Conservation (phyloP, 2,113 vertebrate species). For the Paedocypris sp. region DNA sequence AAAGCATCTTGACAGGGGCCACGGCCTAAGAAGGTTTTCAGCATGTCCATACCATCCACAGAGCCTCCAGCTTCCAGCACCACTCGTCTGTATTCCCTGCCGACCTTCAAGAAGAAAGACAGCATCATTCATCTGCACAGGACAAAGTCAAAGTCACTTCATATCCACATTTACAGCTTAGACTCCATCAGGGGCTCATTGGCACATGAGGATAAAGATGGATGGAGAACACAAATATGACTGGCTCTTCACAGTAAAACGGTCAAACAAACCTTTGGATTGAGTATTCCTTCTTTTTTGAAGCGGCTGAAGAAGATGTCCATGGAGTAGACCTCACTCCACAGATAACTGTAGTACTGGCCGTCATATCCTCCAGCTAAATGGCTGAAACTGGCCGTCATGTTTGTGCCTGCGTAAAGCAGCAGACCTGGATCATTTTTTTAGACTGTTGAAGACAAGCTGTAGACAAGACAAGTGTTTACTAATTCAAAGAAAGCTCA, state of each 20-base stretch:
- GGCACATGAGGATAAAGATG: too few relatives aligned
- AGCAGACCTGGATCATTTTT: not conserved
- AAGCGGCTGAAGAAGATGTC: conserved; percentile 91
- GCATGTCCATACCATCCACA: conserved; percentile 81
- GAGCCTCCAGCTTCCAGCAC: conserved; percentile 86
- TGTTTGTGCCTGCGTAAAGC: conserved; percentile 55
- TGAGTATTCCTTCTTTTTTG: conserved; percentile 82
- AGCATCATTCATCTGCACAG: not conserved
- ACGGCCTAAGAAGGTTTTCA: conserved; percentile 75
- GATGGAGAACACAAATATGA: too few relatives aligned
- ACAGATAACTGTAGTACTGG: conserved; percentile 90
- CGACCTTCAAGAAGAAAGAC: conserved; percentile 61
- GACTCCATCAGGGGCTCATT: too few relatives aligned
- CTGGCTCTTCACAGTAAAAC: too few relatives aligned
- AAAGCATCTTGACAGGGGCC: conserved; percentile 79
- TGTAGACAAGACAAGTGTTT: too few relatives aligned
- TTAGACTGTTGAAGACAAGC: too few relatives aligned
- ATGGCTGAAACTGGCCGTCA: conserved; percentile 67
- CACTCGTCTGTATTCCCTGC: conserved; percentile 79
- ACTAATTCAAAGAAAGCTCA: too few relatives aligned
- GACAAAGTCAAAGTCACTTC: too few relatives aligned
- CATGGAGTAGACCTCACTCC: conserved; percentile 91
- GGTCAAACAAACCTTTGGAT: conserved; percentile 66
- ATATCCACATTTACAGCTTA: too few relatives aligned
- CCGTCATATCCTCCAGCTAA: conserved; percentile 84